Evolutionary conservation across 1,140 invertebrate genomes (phyloP).

Genomic region (Drosophila chauvacae): DNA sequence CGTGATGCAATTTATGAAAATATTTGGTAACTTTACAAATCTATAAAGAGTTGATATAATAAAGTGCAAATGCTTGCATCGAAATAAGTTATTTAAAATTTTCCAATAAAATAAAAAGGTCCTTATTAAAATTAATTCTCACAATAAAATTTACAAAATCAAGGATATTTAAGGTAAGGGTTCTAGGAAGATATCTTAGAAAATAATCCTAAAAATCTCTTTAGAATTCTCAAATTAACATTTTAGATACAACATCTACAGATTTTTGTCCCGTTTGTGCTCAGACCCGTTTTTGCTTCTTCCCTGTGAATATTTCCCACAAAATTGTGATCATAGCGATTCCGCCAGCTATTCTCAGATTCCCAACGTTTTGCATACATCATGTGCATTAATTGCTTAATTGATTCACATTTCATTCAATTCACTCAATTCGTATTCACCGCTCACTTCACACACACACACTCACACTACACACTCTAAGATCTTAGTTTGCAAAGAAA

Average conservation of each 20-base stretch:
- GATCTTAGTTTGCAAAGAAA: conserved; percentile 2
- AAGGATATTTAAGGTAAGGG: not conserved
- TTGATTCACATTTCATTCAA: conserved; percentile 79
- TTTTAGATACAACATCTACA: not conserved
- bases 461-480: not conserved
- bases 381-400: conserved; percentile 78
- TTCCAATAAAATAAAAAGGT: not conserved
- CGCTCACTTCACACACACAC: conserved; percentile 29
- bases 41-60: too few relatives aligned
- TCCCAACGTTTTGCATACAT: conserved; percentile 48
- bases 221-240: not conserved
- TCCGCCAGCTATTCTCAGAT: not conserved
- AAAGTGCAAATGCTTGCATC: too few relatives aligned
- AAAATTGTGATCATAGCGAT: conserved; percentile 22
- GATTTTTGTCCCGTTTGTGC: not conserved
- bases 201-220: not conserved
- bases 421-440: conserved; percentile 69
- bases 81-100: too few relatives aligned
- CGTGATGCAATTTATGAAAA: not conserved
- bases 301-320: conserved; percentile 3
- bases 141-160: not conserved
- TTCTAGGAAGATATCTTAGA: not conserved
- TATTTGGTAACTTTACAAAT: not conserved
- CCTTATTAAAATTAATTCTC: not conserved
- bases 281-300: not conserved